Evolutionary conservation across 1,140 invertebrate genomes (phyloP).

Genomic region (Dendrolimus kikuchii): DNA sequence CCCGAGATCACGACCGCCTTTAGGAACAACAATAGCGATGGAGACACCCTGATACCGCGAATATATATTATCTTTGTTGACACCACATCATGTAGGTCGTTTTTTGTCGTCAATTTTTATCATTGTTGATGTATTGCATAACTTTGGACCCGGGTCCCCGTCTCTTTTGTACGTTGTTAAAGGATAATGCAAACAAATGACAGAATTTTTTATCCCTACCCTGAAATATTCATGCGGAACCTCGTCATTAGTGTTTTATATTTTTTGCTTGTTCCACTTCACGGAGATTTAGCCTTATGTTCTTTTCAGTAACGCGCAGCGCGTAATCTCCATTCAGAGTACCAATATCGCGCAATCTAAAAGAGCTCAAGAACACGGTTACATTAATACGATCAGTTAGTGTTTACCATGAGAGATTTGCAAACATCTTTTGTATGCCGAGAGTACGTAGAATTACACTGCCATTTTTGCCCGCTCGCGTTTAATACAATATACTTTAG

Average conservation of each 20-base stretch:
- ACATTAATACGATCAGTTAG: slow-evolving; percentile 30
- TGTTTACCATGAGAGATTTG: slow-evolving; percentile 40
- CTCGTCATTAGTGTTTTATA: too few relatives aligned
- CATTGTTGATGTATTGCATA: slow-evolving; percentile 53
- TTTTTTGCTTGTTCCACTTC: too few relatives aligned
- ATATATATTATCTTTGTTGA: slow-evolving; percentile 66
- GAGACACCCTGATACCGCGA: slow-evolving; percentile 53
- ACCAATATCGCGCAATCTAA: neutral
- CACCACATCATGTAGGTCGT: slow-evolving; percentile 62
- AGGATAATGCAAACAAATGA: too few relatives aligned
- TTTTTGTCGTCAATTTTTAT: slow-evolving; percentile 59
- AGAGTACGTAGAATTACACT: slow-evolving; percentile 19
- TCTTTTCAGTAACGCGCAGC: slow-evolving; percentile 1
- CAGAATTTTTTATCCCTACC: too few relatives aligned
- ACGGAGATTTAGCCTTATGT: neutral
- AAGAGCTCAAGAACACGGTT: slow-evolving; percentile 7
- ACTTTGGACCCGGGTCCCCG: slow-evolving; percentile 36
- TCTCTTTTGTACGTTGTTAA: too few relatives aligned
- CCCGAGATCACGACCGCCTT: slow-evolving; percentile 51
- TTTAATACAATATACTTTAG: slow-evolving; percentile 10
- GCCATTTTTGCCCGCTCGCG: slow-evolving; percentile 17
- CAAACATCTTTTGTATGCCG: slow-evolving; percentile 34
- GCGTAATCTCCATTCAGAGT: neutral
- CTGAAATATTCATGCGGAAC: too few relatives aligned
- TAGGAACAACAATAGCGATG: slow-evolving; percentile 56